phyloP scores from a whole-genome alignment of 2,888 invertebrate species.

The Acanthosoma haemorrhoidale region DNA sequence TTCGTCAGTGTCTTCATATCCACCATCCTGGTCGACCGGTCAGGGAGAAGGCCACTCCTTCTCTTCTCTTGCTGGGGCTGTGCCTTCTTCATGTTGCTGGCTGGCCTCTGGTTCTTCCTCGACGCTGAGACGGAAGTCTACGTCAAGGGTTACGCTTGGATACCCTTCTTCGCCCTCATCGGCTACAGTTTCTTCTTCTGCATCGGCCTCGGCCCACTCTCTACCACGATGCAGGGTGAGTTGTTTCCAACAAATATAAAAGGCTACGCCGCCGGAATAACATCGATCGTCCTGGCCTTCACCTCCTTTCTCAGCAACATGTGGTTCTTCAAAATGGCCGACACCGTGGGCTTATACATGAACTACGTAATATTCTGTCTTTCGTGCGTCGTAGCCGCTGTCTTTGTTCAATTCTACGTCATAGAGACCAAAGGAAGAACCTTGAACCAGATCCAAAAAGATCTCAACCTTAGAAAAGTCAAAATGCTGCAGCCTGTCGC shows the following conservation, averaged over 20 bases:
- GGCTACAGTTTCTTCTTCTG: conserved; percentile 48
- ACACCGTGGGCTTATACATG: conserved; percentile 59
- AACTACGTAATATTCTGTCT: conserved; percentile 60
- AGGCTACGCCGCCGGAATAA: conserved; percentile 55
- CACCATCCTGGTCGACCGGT: conserved; percentile 36
- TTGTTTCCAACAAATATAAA: conserved; percentile 60
- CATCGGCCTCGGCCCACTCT: conserved; percentile 56
- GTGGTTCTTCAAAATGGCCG: conserved; percentile 54
- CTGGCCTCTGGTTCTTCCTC: conserved; percentile 37
- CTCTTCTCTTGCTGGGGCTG: conserved; percentile 34
- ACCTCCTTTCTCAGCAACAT: conserved; percentile 57
- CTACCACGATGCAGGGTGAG: conserved; percentile 60
- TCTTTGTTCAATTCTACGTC: conserved; percentile 54
- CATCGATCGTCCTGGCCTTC: conserved; percentile 54
- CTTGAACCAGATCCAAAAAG: conserved; percentile 61
- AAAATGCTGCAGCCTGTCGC: background rate
- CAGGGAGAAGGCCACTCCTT: conserved; percentile 40
- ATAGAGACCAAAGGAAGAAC: conserved; percentile 68
- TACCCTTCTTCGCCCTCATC: conserved; percentile 35
- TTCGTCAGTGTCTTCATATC: conserved; percentile 35
- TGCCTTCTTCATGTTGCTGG: conserved; percentile 30
- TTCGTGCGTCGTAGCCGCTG: conserved; percentile 49
- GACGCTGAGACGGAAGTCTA: conserved; percentile 28
- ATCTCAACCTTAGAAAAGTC: conserved; percentile 47
- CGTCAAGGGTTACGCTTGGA: conserved; percentile 31